These are phyloP conservation scores for Tachuris rubrigastra DNA, from an alignment of 2,113 vertebrate genomes.

Conservation along the genomic window DNA sequence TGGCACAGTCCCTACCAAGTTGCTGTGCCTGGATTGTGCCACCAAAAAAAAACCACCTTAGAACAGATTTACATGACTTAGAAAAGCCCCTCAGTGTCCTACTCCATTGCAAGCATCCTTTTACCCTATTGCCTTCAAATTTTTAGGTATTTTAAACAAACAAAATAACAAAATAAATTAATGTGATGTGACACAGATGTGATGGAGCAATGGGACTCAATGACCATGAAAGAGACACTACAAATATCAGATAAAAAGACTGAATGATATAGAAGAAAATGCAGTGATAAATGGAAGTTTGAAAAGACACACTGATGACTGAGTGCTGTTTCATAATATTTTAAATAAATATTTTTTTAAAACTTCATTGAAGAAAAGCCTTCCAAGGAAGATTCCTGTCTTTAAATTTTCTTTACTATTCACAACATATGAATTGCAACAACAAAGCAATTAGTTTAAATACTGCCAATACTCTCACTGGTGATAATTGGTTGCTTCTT, in stretches of 20 bases:
- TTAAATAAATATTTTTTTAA: neutral
- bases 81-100: neutral
- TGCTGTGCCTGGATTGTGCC: neutral
- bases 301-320: neutral
- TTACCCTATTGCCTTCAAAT: neutral
- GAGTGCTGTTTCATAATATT: neutral
- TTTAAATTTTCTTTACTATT: conserved; percentile 18
- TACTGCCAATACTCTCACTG: conserved; percentile 35
- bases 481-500: conserved; percentile 59
- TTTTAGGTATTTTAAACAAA: neutral
- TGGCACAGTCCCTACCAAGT: neutral
- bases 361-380: neutral
- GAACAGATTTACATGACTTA: neutral
- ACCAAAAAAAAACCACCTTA: too few relatives aligned
- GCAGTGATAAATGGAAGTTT: neutral
- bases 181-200: neutral
- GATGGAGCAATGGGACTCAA: neutral
- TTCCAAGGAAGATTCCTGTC: neutral
- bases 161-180: neutral
- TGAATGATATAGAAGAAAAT: neutral
- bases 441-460: conserved; percentile 57
- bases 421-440: neutral
- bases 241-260: neutral
- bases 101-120: neutral
- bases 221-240: neutral